Evolutionary conservation across 2,113 vertebrate species (phyloP).

Genomic region (Caranx ignobilis): DNA sequence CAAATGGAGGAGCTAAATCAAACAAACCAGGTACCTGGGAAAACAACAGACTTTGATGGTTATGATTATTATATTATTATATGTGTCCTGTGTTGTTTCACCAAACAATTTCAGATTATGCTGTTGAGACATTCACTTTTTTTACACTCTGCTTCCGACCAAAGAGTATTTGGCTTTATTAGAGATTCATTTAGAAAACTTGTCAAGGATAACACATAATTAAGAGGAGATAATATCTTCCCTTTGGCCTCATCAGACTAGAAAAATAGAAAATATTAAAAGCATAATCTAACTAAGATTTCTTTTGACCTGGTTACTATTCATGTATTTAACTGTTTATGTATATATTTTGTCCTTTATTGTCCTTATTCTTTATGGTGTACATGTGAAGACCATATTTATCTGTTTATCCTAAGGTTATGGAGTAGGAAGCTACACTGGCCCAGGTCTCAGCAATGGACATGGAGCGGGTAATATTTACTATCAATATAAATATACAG

Average conservation of each 20-base stretch:
- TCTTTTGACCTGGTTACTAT: not conserved
- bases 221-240: not conserved
- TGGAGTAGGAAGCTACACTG: slow-evolving; percentile 44
- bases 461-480: slow-evolving; percentile 65
- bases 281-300: not conserved
- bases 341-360: no score
- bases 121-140: not conserved
- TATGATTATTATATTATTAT: not conserved
- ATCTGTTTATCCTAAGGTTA: slow-evolving; percentile 51
- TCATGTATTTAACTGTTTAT: not conserved
- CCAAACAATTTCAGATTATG: not conserved
- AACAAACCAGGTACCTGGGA: slow-evolving; percentile 59
- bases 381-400: not conserved
- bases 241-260: not conserved
- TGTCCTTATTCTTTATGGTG: not conserved
- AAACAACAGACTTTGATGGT: not conserved
- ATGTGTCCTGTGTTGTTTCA: not conserved
- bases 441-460: slow-evolving; percentile 55
- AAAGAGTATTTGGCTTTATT: no score
- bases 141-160: not conserved
- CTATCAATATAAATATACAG: not conserved
- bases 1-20: slow-evolving; percentile 56
- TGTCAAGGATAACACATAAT: not conserved
- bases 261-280: not conserved
- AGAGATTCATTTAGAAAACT: not conserved